A percentile compares a stretch with the other conserved stretches of the same genome.
phyloP scores from a whole-genome alignment of 2,113 vertebrate species.

The Sinocyclocheilus maitianheensis region DNA sequence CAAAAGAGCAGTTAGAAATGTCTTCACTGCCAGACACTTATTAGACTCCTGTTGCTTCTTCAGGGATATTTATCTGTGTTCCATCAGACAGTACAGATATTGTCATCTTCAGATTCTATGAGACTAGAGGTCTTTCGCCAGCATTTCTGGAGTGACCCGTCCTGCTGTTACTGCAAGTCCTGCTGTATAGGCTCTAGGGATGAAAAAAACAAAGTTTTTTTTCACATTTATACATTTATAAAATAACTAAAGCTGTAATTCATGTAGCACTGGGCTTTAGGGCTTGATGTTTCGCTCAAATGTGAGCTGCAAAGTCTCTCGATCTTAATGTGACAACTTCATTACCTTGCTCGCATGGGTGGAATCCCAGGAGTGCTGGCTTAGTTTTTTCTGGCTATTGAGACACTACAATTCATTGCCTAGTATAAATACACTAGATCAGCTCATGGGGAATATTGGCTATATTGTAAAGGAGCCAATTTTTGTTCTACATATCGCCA shows the following conservation, averaged over 20 bases:
- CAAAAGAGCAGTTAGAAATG: slow-evolving; percentile 7
- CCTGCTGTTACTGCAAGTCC: neutral
- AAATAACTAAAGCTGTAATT: neutral
- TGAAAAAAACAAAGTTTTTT: neutral
- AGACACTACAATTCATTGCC: slow-evolving; percentile 12
- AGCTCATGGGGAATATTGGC: neutral
- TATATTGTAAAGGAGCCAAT: neutral
- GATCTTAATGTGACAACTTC: slow-evolving; percentile 31
- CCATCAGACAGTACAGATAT: neutral
- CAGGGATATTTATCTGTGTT: slow-evolving; percentile 16
- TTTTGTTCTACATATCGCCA: neutral
- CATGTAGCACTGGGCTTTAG: slow-evolving; percentile 1
- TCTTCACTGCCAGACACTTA: neutral
- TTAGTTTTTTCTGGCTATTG: neutral
- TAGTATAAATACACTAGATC: neutral
- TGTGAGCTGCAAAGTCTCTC: neutral
- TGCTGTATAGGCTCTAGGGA: neutral
- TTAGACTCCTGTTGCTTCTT: neutral
- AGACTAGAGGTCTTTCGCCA: neutral
- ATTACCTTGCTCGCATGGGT: slow-evolving; percentile 22
- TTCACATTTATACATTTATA: neutral
- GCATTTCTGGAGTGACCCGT: neutral
- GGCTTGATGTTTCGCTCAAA: neutral
- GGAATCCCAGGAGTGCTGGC: neutral
- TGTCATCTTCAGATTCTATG: neutral